Evolutionary conservation across 2,113 vertebrate species (phyloP).

Genomic region (Bungarus multicinctus): DNA sequence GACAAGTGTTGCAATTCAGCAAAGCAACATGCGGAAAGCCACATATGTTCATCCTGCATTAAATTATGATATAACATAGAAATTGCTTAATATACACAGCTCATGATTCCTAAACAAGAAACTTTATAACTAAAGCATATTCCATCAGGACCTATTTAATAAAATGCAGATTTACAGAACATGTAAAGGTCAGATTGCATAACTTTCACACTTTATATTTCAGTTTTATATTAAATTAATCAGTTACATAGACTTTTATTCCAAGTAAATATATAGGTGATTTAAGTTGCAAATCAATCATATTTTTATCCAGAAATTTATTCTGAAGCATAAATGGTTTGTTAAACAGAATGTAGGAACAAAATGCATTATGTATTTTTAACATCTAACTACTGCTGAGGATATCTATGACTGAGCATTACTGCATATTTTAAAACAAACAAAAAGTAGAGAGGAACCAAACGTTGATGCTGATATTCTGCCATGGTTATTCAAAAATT

Average conservation of each 20-base stretch:
- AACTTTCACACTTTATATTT: slow-evolving; percentile 37
- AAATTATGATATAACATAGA: slow-evolving; percentile 54
- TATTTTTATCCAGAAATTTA: slow-evolving; percentile 79
- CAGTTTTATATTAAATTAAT: slow-evolving; percentile 65
- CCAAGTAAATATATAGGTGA: not conserved
- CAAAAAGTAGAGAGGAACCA: slow-evolving; percentile 62
- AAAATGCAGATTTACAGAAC: slow-evolving; percentile 48
- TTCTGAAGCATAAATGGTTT: slow-evolving; percentile 80
- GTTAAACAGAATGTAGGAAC: slow-evolving; percentile 73
- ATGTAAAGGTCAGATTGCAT: slow-evolving; percentile 35
- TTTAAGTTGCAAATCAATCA: slow-evolving; percentile 38
- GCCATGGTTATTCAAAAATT: slow-evolving; percentile 69
- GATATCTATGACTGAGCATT: slow-evolving; percentile 63
- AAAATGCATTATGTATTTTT: slow-evolving; percentile 75
- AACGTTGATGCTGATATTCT: slow-evolving; percentile 61
- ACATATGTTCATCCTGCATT: slow-evolving; percentile 52
- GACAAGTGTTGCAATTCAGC: not conserved
- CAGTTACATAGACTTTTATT: not conserved
- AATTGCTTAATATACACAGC: slow-evolving; percentile 75
- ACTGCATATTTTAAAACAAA: slow-evolving; percentile 72
- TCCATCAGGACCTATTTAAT: slow-evolving; percentile 58
- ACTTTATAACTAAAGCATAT: slow-evolving; percentile 59
- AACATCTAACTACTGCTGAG: slow-evolving; percentile 62
- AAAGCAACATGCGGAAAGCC: slow-evolving; percentile 43
- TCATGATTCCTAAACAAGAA: slow-evolving; percentile 60